Evolutionary conservation across 2,888 invertebrate genomes (phyloP), one percentile per base, ranked within the genome.

Genomic region (Alcis repandata): DNA sequence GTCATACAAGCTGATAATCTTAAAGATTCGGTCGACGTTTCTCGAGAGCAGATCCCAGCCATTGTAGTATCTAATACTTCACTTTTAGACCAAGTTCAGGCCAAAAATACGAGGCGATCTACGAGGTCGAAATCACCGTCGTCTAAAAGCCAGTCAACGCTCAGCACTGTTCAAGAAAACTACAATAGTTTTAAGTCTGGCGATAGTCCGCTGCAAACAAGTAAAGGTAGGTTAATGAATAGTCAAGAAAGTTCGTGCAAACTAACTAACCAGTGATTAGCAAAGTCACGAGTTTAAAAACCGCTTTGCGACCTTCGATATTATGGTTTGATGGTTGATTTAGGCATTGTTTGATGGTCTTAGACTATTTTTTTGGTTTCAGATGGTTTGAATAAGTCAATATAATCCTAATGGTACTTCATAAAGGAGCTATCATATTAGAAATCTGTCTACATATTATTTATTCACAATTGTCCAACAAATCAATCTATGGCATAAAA

Each of bases 101-200:
- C 73, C 0, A 74, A 73, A 32, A 67, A 76, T 32, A 83, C 75
- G 59, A 84, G 76, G 62, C 72, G 73, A 48, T 76, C 74, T 7
- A 75, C 76, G 0, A 80, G 83, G 20, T 91, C 90, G 0, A 90
- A 88, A 48, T 90, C 92, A 0, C 88, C 91, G 0, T 89, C 89
- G 0, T 89, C 83, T 62, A 91, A 85, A 73, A 92, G 87, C 67
- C 88, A 82, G 2, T 88, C 91, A 0, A 91, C 92, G 15, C 69
- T 89, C 19, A 91, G 88, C 63, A 92, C 92, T 0, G 89, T 92
- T 1, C 87, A 90, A 33, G 92, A 93, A 62, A 90, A 89, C 58
- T 80, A 72, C 60, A 71, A 66, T 0, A 89, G 90, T 71, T 89
- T 90, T 68, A 90, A 88, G 69, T 87, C 87, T 66, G 82, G 75